Evolutionary conservation across 2,113 vertebrate genomes (phyloP).

Genomic region (Galbula dea): DNA sequence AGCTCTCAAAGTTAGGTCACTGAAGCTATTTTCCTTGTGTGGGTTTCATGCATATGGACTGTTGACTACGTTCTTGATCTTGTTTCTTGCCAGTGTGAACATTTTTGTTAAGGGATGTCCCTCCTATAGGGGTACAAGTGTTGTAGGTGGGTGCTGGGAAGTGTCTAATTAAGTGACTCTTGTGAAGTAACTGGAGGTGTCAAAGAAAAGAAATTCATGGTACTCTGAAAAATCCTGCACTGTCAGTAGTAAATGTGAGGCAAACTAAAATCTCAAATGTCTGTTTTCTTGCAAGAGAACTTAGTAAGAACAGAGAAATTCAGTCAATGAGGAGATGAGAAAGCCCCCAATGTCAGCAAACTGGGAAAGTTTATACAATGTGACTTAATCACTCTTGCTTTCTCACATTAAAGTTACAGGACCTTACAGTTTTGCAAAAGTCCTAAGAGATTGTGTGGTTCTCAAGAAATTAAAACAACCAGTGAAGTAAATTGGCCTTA

Average conservation of each 20-base stretch:
- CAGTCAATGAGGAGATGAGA: neutral
- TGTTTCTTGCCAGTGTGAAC: slow-evolving; percentile 30
- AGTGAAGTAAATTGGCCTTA: neutral
- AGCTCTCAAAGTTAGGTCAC: slow-evolving; percentile 37
- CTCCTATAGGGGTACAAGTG: neutral
- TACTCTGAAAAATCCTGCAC: neutral
- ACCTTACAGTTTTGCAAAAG: neutral
- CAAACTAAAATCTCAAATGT: neutral
- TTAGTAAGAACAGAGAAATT: neutral
- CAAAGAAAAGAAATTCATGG: neutral
- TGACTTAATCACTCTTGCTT: neutral
- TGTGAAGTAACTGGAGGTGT: neutral
- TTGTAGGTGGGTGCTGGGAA: neutral
- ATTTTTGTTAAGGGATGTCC: slow-evolving; percentile 30
- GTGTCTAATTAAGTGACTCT: neutral
- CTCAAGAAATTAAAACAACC: slow-evolving; percentile 24
- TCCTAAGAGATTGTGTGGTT: neutral
- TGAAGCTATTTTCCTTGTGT: slow-evolving; percentile 64
- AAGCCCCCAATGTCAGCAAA: neutral
- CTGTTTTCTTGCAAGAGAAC: neutral
- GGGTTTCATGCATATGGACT: slow-evolving; percentile 1
- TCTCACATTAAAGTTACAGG: neutral
- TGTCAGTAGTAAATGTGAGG: neutral
- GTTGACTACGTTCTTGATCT: slow-evolving; percentile 27
- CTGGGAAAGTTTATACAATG: neutral